Percentiles rank a stretch among this genome's conserved stretches.
Conservation (phyloP, 2,797 vertebrate genomes). For the Menidia menidia region DNA sequence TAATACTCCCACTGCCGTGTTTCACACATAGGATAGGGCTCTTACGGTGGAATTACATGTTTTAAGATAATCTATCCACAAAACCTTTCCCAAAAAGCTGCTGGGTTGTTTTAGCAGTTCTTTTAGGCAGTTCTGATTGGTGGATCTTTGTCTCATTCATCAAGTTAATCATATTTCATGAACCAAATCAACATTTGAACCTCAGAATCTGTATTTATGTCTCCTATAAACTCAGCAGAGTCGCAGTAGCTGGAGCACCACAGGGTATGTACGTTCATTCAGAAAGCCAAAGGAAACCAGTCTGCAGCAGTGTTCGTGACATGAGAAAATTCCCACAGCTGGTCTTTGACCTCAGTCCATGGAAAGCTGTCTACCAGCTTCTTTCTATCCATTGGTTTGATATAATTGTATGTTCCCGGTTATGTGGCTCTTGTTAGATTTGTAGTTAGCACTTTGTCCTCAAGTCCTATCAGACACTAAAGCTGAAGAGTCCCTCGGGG, state of each 20-base stretch:
- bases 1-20: not conserved
- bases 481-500: constrained; percentile 29
- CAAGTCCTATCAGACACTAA: constrained; percentile 39
- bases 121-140: no score
- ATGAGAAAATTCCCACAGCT: constrained; percentile 50
- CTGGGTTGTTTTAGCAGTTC: no score
- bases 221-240: not conserved
- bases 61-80: not conserved
- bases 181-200: constrained; percentile 1
- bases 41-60: not conserved
- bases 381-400: constrained; percentile 46
- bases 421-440: constrained; percentile 67
- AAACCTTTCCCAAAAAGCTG: no score
- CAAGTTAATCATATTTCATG: constrained; percentile 8
- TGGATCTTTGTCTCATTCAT: not conserved
- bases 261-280: constrained; percentile 1
- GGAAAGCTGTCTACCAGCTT: constrained; percentile 38
- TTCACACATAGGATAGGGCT: not conserved
- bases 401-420: constrained; percentile 69
- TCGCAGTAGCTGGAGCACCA: constrained; percentile 13
- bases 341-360: constrained; percentile 35
- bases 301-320: constrained; percentile 25
- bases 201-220: constrained; percentile 22
- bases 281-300: constrained; percentile 2
- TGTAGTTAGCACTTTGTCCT: constrained; percentile 67